Evolutionary conservation across 1,140 invertebrate species (phyloP), one percentile per base, ranked within the genome.

Genomic region (Galleria mellonella): DNA sequence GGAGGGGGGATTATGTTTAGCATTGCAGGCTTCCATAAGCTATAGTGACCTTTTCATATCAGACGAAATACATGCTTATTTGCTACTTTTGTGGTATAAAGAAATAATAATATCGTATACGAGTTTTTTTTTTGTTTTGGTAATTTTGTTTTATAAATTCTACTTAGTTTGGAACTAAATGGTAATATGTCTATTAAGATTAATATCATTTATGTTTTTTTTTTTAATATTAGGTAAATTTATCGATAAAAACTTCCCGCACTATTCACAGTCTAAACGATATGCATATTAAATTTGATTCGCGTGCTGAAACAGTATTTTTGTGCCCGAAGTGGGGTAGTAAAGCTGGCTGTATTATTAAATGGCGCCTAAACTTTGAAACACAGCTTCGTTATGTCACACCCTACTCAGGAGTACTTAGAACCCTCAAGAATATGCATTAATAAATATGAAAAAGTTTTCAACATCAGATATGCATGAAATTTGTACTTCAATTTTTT

Each of bases 201-300:
- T n/a, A n/a, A n/a, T n/a, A n/a, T n/a, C n/a, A n/a, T n/a, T n/a
- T n/a, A n/a, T n/a, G n/a, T n/a, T n/a, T n/a, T 3, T 23, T 23
- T 23, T 3, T 6, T 23, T 23, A 3, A 23, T 3, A 23, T 23
- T 23, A 23, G n/a, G 2, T 23, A 23, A 2, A 23, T 23, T 2
- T 23, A 23, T 23, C 17, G 17, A 23, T 3, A 23, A 23, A 3
- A 23, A 23, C 6, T 23, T 3, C 17, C 17, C 17, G 6, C 56
- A 53, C 56, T 56, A 47, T 47, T 14, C 32, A 51, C 32, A 49
- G 46, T 32, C 32, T 60, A 55, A 66, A 51, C 51, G 51, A 53
- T 57, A 62, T 72, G 60, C 63, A 70, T 67, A 72, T 68, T 58
- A 64, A 63, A 61, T 55, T 56, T 58, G 55, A 62, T 68, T 72